Base-by-base conservation (phyloP, 2,888 invertebrate genomes). In the Ochropleura leucogaster region DNA sequence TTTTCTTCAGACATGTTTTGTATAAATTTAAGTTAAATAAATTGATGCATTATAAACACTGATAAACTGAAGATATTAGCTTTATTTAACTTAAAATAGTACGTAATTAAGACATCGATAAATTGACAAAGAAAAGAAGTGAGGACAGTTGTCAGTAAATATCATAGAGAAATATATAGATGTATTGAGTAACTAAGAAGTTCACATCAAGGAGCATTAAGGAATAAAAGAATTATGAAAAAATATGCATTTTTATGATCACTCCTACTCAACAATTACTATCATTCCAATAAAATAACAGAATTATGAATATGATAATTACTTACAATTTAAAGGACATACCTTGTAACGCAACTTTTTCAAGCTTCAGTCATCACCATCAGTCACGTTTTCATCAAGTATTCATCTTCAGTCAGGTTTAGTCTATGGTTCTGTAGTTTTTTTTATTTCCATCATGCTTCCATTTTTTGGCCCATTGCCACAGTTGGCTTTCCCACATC, bases 401-500 rank as follows among this genome's bases (percentile, higher is more conserved):
- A 30, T 30, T 30, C 30, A 30, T 30, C 3, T 30, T 30, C 30
- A 30, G 30, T 30, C 30, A 30, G 30, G 42, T 59, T 14, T 62
- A 44, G 20, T 68, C 53, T 49, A n/a, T 72, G 47, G 16, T 42
- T 64, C 7, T 9, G 20, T n/a, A n/a, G 46, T 47, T 47, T 44
- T 30, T 18, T 42, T 18, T 1, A 18, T 63, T 51, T 64, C n/a
- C 49, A 16, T 42, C 40, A 60, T 18, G 6, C 3, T 10, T 42
- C 64, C 51, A 42, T 63, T 68, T 64, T 40, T 75, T 82, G 53
- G 53, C 44, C 7, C 3, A 42, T 65, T 53, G 63, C 51, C 63
- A 47, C 12, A 16, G 20, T 14, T 44, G 42, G 18, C 20, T 72
- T 60, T 47, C 40, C 49, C 9, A 63, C 5, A 59, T 30, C 47